Base-by-base conservation (phyloP, 1,140 invertebrate species). In the Ceratina australensis region DNA sequence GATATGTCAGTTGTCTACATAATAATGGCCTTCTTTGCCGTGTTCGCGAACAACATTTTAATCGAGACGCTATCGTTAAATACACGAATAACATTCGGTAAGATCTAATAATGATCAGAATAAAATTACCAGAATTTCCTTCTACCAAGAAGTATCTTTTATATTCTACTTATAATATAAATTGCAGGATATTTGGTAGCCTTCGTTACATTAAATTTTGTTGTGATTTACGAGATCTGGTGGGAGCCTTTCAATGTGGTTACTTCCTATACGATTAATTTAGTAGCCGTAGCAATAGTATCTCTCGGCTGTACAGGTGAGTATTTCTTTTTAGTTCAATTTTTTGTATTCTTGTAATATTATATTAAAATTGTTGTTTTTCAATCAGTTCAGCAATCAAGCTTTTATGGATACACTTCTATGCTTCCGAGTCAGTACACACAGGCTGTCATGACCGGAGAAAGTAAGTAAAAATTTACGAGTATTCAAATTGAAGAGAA, bases 1-100 rank as follows among this genome's bases (percentile, higher is more conserved):
- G 97, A 98, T 90, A 97, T 98, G 95, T 97, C 96, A 18, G 94
- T 97, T 49, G 96, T 97, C 28, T 98, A 98, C 89, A 98, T 98
- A 79, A 93, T 96, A 15, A 95, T 96, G 75, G 97, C 97, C 33
- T 97, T 98, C 84, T 94, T 96, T 47, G 96, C 97, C 18, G 97
- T 98, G 1, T 92, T 97, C 67, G 93, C 95, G 28, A 98, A 98
- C 89, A 98, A 98, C 88, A 92, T 97, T 47, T 90, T 98, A 3
- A 94, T 98, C 0, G 96, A 98, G 86, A 93, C 95, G n/a, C 94
- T 97, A 50, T 95, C 96, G 0, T 93, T 98, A 28, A 96, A 96
- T 85, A 95, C 95, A 4, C 94, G 97, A 74, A 98, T 98, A 63
- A 96, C 95, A 61, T 97, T 98, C 89, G 97, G 96, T 96, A 93